Conservation (phyloP, 2,888 invertebrate species). For the Leucozona laternaria region DNA sequence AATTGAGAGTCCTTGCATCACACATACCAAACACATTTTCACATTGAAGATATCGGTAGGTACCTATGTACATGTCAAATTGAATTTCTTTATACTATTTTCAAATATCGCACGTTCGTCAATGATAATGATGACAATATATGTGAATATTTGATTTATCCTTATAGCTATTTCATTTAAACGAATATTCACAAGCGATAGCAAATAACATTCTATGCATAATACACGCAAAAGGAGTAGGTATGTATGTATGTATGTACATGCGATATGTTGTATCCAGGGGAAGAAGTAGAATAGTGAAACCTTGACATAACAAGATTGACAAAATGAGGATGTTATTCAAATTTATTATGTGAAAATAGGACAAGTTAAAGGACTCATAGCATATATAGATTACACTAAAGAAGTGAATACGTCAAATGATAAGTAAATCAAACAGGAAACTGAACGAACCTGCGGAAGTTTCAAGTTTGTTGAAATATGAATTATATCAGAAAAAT, state of each 20-base stretch:
- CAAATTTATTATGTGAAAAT: slow-evolving; percentile 65
- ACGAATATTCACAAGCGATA: background rate
- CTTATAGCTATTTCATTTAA: background rate
- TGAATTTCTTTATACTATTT: slow-evolving; percentile 55
- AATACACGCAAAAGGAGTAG: background rate
- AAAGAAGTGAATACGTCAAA: background rate
- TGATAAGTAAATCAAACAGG: background rate
- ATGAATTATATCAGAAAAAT: background rate
- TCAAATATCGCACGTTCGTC: slow-evolving; percentile 63
- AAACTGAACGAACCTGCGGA: background rate
- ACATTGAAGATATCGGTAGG: background rate
- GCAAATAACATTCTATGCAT: slow-evolving; percentile 3
- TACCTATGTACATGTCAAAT: slow-evolving; percentile 42
- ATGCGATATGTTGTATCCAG: background rate
- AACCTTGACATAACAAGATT: slow-evolving; percentile 24
- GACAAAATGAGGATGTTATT: slow-evolving; percentile 64
- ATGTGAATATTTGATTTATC: slow-evolving; percentile 65
- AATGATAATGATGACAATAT: slow-evolving; percentile 70
- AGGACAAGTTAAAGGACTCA: slow-evolving; percentile 5
- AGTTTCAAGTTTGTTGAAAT: background rate
- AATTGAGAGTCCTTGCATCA: slow-evolving; percentile 1
- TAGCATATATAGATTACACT: background rate
- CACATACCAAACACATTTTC: background rate
- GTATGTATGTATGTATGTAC: no score
- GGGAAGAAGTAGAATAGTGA: background rate